Percentiles rank a stretch among this genome's conserved stretches.
phyloP scores from a whole-genome alignment of 2,888 invertebrate genomes.

The Caenorhabditis drosophilae region DNA sequence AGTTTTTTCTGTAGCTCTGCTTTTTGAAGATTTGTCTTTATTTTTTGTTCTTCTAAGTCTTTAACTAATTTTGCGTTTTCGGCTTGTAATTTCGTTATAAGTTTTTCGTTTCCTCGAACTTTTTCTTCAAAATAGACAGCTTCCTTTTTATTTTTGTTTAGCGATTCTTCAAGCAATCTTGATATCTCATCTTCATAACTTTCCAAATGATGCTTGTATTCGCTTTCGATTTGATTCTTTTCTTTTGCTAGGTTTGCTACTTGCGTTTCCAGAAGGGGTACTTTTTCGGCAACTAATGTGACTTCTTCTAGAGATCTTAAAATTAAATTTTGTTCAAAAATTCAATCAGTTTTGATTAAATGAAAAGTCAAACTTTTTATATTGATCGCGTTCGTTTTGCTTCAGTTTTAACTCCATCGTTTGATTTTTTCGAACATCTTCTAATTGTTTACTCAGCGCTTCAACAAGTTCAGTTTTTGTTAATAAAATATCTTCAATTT shows the following conservation, averaged over 20 bases:
- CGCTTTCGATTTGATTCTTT: slow-evolving; percentile 45
- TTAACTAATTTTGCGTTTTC: slow-evolving; percentile 47
- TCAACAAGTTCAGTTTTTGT: slow-evolving; percentile 64
- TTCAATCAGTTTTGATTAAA: neutral
- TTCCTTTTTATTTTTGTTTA: slow-evolving; percentile 59
- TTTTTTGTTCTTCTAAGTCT: slow-evolving; percentile 55
- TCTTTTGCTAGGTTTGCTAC: slow-evolving; percentile 53
- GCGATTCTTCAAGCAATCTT: slow-evolving; percentile 52
- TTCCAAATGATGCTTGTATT: slow-evolving; percentile 44
- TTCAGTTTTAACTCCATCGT: slow-evolving; percentile 35
- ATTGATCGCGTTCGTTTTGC: slow-evolving; percentile 44
- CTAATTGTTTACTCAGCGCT: slow-evolving; percentile 41
- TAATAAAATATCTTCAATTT: slow-evolving; percentile 62
- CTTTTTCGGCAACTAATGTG: slow-evolving; percentile 46
- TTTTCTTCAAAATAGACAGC: slow-evolving; percentile 62
- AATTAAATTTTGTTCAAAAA: neutral
- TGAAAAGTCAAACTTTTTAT: slow-evolving; percentile 41
- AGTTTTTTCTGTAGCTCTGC: slow-evolving; percentile 62
- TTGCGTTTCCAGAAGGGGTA: slow-evolving; percentile 60
- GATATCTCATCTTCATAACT: slow-evolving; percentile 60
- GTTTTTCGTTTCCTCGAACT: slow-evolving; percentile 43
- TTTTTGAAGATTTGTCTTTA: slow-evolving; percentile 53
- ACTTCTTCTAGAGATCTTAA: slow-evolving; percentile 34
- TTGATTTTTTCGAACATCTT: slow-evolving; percentile 43
- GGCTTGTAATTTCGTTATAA: slow-evolving; percentile 39